These are phyloP conservation scores for Chromobotia macracanthus DNA, from an alignment of 2,797 vertebrate species.

Conservation along the genomic window DNA sequence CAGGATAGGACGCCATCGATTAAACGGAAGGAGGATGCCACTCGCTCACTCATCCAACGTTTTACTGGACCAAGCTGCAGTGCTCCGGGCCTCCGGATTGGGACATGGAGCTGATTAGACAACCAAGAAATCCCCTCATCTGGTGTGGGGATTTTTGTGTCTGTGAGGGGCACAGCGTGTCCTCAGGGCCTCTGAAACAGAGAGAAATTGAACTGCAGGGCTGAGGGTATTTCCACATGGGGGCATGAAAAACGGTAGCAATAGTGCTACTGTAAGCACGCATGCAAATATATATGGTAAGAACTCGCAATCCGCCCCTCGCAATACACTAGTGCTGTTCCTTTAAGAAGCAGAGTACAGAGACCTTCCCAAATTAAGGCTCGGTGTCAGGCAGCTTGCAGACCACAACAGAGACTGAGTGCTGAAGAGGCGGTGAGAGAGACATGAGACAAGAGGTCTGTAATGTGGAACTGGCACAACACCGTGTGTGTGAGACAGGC, in stretches of 20 bases:
- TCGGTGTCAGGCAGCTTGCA: slow-evolving; percentile 54
- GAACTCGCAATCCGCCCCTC: slow-evolving; percentile 45
- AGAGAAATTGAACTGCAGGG: slow-evolving; percentile 37
- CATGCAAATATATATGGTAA: slow-evolving; percentile 60
- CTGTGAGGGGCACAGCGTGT: slow-evolving; percentile 34
- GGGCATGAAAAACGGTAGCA: slow-evolving; percentile 51
- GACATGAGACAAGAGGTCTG: slow-evolving; percentile 81
- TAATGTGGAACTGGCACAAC: slow-evolving; percentile 80
- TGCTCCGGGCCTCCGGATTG: slow-evolving; percentile 59
- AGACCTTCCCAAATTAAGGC: slow-evolving; percentile 57
- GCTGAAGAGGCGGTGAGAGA: slow-evolving; percentile 78
- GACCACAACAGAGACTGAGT: slow-evolving; percentile 81
- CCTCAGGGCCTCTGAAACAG: slow-evolving; percentile 43
- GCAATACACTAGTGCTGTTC: slow-evolving; percentile 8
- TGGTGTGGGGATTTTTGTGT: slow-evolving; percentile 58
- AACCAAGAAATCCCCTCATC: slow-evolving; percentile 65
- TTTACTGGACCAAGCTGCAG: slow-evolving; percentile 58
- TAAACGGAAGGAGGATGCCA: slow-evolving; percentile 58
- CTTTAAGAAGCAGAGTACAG: slow-evolving; percentile 25
- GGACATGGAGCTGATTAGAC: slow-evolving; percentile 62
- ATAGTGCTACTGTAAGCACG: slow-evolving; percentile 50
- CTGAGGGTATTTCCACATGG: slow-evolving; percentile 51
- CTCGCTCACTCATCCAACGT: slow-evolving; percentile 62
- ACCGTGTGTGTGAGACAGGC: slow-evolving; percentile 64
- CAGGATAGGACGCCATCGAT: slow-evolving; percentile 46